Evolutionary conservation across 2,888 invertebrate genomes (phyloP).

Genomic region (Ormyrus thymus): DNA sequence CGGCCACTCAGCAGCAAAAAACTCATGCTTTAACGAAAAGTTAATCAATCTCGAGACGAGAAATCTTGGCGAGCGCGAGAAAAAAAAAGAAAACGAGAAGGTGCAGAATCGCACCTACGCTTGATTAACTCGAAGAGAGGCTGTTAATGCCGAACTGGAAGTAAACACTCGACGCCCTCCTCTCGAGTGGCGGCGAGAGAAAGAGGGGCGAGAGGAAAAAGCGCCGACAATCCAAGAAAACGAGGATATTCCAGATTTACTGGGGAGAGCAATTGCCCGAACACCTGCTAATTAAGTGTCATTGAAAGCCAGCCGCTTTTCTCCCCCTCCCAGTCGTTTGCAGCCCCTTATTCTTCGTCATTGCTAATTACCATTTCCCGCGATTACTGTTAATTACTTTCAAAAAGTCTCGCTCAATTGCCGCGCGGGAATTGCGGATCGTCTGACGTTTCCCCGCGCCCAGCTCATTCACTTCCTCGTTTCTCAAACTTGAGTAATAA

Average conservation of each 20-base stretch:
- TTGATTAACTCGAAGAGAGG: neutral
- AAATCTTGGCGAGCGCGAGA: neutral
- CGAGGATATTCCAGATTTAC: slow-evolving; percentile 20
- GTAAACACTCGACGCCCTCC: neutral
- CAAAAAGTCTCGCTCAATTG: neutral
- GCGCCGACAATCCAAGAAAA: neutral
- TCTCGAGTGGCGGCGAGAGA: neutral
- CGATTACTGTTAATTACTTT: slow-evolving; percentile 29
- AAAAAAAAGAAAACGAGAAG: slow-evolving; percentile 5
- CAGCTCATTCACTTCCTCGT: neutral
- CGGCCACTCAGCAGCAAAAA: neutral
- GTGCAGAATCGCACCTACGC: neutral
- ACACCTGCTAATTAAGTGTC: slow-evolving; percentile 40
- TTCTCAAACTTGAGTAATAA: neutral
- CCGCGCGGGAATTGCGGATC: neutral
- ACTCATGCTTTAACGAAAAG: neutral
- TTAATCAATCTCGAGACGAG: slow-evolving; percentile 24
- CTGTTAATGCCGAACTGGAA: slow-evolving; percentile 3
- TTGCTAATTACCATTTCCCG: neutral
- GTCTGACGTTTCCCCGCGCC: neutral
- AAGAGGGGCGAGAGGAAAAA: neutral
- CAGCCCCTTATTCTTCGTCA: neutral
- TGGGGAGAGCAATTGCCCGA: slow-evolving; percentile 9
- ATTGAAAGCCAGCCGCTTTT: slow-evolving; percentile 3
- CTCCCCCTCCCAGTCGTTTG: neutral